Conservation (phyloP, 2,113 vertebrate species). For the Cinclus mexicanus region DNA sequence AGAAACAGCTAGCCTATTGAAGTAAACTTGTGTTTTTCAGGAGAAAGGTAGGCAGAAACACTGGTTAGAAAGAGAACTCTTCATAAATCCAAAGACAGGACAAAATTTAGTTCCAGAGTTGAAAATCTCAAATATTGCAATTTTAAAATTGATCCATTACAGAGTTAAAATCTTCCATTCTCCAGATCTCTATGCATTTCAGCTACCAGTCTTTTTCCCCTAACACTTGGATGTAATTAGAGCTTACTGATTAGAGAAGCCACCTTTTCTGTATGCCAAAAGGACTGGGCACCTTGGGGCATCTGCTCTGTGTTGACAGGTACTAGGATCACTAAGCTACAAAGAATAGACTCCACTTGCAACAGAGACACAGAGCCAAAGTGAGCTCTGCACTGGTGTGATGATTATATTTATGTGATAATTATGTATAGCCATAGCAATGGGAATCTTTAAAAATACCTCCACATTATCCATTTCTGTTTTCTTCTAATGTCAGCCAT, state of each 20-base stretch:
- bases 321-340: not conserved
- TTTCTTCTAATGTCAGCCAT: not conserved
- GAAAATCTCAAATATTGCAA: not conserved
- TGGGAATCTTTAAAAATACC: not conserved
- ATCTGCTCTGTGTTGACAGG: not conserved
- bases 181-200: not conserved
- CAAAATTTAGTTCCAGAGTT: not conserved
- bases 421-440: not conserved
- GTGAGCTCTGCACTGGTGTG: not conserved
- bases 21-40: not conserved
- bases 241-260: not conserved
- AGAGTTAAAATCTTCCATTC: not conserved
- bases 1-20: not conserved
- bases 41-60: not conserved
- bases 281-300: not conserved
- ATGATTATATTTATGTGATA: not conserved
- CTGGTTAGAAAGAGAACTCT: not conserved
- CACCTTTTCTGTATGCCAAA: not conserved
- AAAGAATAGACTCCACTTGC: not conserved
- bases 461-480: not conserved
- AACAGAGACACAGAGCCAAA: not conserved
- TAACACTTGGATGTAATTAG: not conserved
- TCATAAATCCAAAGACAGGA: not conserved
- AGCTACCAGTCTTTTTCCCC: not conserved
- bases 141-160: not conserved